Evolutionary conservation across 92 coral and sea anemone species (phyloP), one percentile per base, ranked within the genome.

Genomic region (Plumapathes pennacea): DNA sequence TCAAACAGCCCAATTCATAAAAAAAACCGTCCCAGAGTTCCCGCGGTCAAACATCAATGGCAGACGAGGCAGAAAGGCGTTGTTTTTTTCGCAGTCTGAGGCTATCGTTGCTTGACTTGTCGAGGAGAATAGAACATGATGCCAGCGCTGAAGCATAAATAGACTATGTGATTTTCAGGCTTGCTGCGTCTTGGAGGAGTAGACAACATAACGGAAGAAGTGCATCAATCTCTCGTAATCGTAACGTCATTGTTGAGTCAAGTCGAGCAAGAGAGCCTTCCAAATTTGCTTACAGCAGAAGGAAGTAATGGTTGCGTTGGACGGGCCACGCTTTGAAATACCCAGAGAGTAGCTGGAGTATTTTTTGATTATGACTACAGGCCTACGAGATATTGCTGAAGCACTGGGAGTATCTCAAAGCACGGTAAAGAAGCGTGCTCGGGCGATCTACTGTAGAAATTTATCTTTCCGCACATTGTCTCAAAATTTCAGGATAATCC

Each of bases 361-460:
- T 71, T 47, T 75, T 51, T 69, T 82, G n/a, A n/a, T n/a, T n/a
- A n/a, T n/a, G n/a, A n/a, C n/a, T n/a, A n/a, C n/a, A n/a, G n/a
- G 67, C 43, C 62, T 83, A 29, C 58, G 63, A 38, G 80, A 83
- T 64, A 83, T 83, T 71, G 89, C 74, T 36, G 46, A 42, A 45
- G 80, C 84, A 57, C 71, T 82, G n/a, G 59, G 73, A 39, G 58
- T 82, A 43, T 67, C 78, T 30, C 43, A 71, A 62, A 77, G 89
- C 41, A 81, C 82, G 38, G 62, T 73, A 57, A 50, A 54, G 25
- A 8, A 78, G 49, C 72, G 73, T 22, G 59, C 70, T 64, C 62
- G 72, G 14, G 72, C 69, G 72, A n/a, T n/a, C n/a, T n/a, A n/a
- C n/a, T n/a, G n/a, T n/a, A n/a, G n/a, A n/a, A n/a, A n/a, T n/a